A percentile compares a stretch with the other conserved stretches of the same genome.
These are phyloP conservation scores for Phyllostomus hastatus DNA, from an alignment of 2,113 vertebrate genomes.

Conservation along the genomic window DNA sequence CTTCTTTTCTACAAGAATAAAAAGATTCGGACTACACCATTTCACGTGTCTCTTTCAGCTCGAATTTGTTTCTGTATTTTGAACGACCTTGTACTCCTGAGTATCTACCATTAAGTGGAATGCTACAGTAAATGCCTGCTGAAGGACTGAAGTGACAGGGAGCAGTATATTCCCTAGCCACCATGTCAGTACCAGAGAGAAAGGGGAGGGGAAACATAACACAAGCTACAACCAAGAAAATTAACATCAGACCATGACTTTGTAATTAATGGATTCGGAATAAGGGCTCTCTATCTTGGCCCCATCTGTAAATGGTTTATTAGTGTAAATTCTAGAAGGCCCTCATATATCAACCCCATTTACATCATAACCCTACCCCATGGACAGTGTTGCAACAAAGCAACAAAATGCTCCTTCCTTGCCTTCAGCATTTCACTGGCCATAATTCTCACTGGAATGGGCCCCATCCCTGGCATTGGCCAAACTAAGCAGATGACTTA, in stretches of 20 bases:
- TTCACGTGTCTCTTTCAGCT: background rate
- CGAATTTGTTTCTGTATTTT: background rate
- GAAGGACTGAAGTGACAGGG: background rate
- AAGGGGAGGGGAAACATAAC: background rate
- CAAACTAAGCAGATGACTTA: constrained; percentile 40
- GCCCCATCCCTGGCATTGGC: background rate
- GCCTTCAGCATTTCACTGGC: constrained; percentile 15
- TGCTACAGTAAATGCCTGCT: background rate
- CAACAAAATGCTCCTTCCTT: constrained; percentile 24
- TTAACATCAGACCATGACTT: constrained; percentile 35
- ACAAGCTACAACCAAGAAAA: constrained; percentile 35
- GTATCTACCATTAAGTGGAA: background rate
- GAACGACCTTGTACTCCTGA: constrained; percentile 2
- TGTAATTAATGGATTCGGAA: constrained; percentile 35
- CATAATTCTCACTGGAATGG: constrained; percentile 19
- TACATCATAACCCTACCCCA: constrained; percentile 27
- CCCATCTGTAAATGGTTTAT: constrained; percentile 35
- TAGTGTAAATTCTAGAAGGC: constrained; percentile 57
- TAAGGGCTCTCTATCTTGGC: background rate
- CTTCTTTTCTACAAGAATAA: constrained; percentile 1
- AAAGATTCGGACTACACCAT: background rate
- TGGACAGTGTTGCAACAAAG: constrained; percentile 31
- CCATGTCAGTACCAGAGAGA: constrained; percentile 7
- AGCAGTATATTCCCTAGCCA: background rate
- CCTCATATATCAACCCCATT: constrained; percentile 41